These are phyloP conservation scores for Halocynthia roretzi DNA, from an alignment of 23 tunicate genomes.

Conservation along the genomic window DNA sequence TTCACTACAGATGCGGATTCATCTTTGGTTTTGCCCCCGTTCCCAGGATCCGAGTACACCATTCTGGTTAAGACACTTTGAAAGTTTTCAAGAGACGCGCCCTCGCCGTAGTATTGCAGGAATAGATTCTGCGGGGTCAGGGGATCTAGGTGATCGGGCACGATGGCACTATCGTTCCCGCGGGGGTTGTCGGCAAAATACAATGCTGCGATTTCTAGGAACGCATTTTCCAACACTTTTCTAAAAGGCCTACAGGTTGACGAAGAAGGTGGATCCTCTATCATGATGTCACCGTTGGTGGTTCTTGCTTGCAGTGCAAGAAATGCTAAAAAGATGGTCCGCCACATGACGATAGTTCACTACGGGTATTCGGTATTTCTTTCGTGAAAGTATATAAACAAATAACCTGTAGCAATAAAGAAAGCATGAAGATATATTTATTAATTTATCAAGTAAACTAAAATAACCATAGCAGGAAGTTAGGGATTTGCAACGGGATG, in stretches of 20 bases:
- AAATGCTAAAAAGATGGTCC: too few species aligned
- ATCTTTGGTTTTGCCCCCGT: background rate
- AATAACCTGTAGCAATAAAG: too few species aligned
- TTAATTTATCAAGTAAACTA: too few species aligned
- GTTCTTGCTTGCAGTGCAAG: too few species aligned
- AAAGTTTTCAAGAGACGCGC: slow-evolving; percentile 27
- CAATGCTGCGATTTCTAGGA: slow-evolving; percentile 23
- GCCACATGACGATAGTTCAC: too few species aligned
- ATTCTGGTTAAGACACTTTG: slow-evolving; percentile 18
- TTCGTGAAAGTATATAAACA: too few species aligned
- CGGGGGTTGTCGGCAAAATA: slow-evolving; percentile 60
- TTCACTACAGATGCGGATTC: background rate
- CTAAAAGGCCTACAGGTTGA: slow-evolving; percentile 16
- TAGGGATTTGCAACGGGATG: too few species aligned
- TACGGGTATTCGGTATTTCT: too few species aligned
- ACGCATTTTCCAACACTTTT: background rate
- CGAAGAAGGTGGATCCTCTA: background rate
- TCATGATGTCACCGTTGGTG: background rate
- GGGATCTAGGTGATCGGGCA: slow-evolving; percentile 22
- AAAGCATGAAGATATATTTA: too few species aligned
- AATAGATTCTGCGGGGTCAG: slow-evolving; percentile 31
- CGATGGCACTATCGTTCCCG: slow-evolving; percentile 4
- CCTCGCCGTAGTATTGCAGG: slow-evolving; percentile 24
- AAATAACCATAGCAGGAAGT: too few species aligned
- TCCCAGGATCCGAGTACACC: slow-evolving; percentile 40